Evolutionary conservation across 2,797 vertebrate species (phyloP), one percentile per base, ranked within the genome.

Genomic region (Alcedo atthis): DNA sequence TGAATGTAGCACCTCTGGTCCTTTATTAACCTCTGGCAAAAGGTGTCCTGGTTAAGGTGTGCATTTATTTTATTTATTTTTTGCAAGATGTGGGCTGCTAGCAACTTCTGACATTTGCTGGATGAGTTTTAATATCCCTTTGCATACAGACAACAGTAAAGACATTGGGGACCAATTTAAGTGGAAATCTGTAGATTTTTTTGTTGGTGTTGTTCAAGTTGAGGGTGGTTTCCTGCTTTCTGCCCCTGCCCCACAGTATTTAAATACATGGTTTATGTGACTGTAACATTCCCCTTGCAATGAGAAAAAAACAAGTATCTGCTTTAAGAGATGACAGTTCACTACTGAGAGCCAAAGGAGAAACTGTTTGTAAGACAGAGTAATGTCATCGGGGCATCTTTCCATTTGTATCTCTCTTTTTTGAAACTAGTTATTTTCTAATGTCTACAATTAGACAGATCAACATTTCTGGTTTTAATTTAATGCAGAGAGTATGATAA

Each of bases 381-480:
- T 43, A 87, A 76, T 81, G 49, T 40, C 90, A 86, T 68, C 46
- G 19, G 63, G 75, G 53, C 75, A 90, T 70, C 68, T 79, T 96
- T 64, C 68, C 76, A 87, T 82, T 88, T 87, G 62, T 66, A 87
- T 84, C 55, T 49, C 76, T 83, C 59, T 94, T 81, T 33, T 86
- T 94, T 90, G 68, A 88, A 91, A 90, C 37, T 16, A 80, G 88
- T 75, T 95, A 78, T 81, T 92, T 87, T 93, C 95, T 93, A 92
- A 89, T 96, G 86, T 35, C 87, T 89, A 33, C 88, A 91, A 95
- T 96, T 95, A 91, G 83, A 92, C 89, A 95, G 75, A 95, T 95
- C 92, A 96, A 92, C 91, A 92, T 93, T 96, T 89, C 91, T 95
- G 95, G 55, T 93, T 96, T 87, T 85, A 95, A 92, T 96, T 94